A percentile compares a stretch with the other conserved stretches of the same genome.
These are phyloP conservation scores for Orbicella faveolata DNA, from an alignment of 64 coral and sea anemone genomes.

Conservation along the genomic window DNA sequence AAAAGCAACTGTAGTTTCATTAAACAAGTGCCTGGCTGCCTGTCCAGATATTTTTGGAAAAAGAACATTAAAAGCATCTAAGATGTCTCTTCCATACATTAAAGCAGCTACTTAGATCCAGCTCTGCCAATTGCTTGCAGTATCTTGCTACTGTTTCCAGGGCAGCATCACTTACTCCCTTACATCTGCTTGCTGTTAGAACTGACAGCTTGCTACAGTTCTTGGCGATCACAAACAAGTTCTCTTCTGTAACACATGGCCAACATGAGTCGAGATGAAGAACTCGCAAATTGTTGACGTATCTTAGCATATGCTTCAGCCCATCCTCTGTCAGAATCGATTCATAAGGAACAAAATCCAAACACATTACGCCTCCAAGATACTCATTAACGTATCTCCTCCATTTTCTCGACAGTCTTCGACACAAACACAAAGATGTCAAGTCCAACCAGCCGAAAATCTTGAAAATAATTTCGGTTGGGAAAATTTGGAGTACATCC, in stretches of 20 bases:
- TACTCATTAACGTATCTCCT: constrained; percentile 39
- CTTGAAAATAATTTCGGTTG: constrained; percentile 63
- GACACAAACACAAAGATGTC: constrained; percentile 56
- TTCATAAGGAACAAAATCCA: constrained; percentile 81
- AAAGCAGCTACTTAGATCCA: constrained; percentile 94
- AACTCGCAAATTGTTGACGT: constrained; percentile 62
- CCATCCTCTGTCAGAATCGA: constrained; percentile 56
- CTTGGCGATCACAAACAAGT: constrained; percentile 59
- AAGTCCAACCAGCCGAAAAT: constrained; percentile 63
- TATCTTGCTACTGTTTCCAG: constrained; percentile 55
- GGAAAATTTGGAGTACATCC: constrained; percentile 43
- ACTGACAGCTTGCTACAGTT: constrained; percentile 84
- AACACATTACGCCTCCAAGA: constrained; percentile 32
- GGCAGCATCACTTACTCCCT: constrained; percentile 65
- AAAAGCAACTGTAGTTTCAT: too few species aligned
- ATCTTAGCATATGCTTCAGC: constrained; percentile 48
- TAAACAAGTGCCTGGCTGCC: too few species aligned
- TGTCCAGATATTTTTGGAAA: too few species aligned
- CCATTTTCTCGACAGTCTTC: constrained; percentile 78
- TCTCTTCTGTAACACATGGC: constrained; percentile 81
- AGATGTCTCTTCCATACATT: constrained; percentile 42
- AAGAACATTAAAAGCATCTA: neutral
- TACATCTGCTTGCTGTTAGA: constrained; percentile 68
- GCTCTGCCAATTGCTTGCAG: constrained; percentile 73
- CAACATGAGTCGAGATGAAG: constrained; percentile 78